These are phyloP conservation scores for Leptopilina boulardi DNA, from an alignment of 1,140 invertebrate species.

Conservation along the genomic window DNA sequence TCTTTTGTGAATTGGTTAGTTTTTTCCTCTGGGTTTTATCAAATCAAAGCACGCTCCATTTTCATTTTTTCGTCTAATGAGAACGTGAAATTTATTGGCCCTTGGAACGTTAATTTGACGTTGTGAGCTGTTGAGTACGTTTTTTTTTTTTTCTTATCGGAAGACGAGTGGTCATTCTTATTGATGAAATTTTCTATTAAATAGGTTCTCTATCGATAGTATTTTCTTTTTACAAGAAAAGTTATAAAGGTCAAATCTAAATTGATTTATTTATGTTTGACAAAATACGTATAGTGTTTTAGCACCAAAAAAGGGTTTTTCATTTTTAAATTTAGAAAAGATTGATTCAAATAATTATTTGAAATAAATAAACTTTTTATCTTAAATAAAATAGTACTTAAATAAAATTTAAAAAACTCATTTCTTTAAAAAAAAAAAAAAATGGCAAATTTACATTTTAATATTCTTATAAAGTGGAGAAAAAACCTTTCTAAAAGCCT, in stretches of 20 bases:
- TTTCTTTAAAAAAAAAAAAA: no score
- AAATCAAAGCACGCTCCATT: slow-evolving; percentile 17
- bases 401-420: no score
- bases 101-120: slow-evolving; percentile 13
- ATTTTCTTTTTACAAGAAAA: not conserved
- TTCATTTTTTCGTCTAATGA: not conserved
- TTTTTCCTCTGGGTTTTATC: not conserved
- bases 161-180: not conserved
- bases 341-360: no score
- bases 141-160: not conserved
- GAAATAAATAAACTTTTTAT: no score
- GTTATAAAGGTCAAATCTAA: not conserved
- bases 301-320: no score
- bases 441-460: no score
- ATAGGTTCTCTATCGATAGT: not conserved
- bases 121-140: slow-evolving; percentile 16
- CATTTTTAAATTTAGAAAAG: no score
- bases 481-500: no score
- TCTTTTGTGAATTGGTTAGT: not conserved
- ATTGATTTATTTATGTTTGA: no score
- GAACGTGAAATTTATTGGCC: slow-evolving; percentile 10
- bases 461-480: no score
- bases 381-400: no score
- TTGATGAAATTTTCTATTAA: not conserved
- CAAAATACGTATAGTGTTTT: no score